A percentile compares a stretch with the other conserved stretches of the same genome.
These are phyloP conservation scores for Poecilia wingei DNA, from an alignment of 2,797 vertebrate species.

Conservation along the genomic window DNA sequence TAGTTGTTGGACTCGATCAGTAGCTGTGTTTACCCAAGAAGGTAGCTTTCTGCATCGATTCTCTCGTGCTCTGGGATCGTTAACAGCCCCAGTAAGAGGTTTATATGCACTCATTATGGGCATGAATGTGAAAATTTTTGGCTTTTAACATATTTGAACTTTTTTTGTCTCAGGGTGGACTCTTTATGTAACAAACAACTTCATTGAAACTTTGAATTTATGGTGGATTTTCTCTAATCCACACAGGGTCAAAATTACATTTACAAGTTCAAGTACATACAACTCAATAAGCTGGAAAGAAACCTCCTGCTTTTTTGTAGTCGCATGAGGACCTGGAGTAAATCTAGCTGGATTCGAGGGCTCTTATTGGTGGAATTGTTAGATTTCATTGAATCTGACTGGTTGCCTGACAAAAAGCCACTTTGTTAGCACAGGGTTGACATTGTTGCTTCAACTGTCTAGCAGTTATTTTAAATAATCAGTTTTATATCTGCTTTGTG, in stretches of 20 bases:
- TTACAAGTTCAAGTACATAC: neutral
- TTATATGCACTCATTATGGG: neutral
- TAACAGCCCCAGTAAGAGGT: neutral
- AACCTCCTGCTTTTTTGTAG: neutral
- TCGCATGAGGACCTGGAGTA: neutral
- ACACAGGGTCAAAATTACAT: neutral
- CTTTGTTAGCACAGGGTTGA: neutral
- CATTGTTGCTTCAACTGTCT: neutral
- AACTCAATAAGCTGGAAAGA: neutral
- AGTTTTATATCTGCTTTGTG: neutral
- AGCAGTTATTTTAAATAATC: neutral
- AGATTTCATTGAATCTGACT: neutral
- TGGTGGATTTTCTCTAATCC: neutral
- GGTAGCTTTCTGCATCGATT: neutral
- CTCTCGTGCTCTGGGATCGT: neutral
- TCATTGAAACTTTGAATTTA: neutral
- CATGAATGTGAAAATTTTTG: neutral
- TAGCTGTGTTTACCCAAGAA: conserved; percentile 1
- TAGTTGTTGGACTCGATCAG: conserved; percentile 1
- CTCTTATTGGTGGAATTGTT: neutral
- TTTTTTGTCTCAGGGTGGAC: neutral
- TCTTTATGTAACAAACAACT: neutral
- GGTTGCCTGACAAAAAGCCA: neutral
- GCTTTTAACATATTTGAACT: neutral
- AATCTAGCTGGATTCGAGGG: neutral